Conservation (phyloP, 64 coral and sea anemone species). For the Platygyra sinensis region DNA sequence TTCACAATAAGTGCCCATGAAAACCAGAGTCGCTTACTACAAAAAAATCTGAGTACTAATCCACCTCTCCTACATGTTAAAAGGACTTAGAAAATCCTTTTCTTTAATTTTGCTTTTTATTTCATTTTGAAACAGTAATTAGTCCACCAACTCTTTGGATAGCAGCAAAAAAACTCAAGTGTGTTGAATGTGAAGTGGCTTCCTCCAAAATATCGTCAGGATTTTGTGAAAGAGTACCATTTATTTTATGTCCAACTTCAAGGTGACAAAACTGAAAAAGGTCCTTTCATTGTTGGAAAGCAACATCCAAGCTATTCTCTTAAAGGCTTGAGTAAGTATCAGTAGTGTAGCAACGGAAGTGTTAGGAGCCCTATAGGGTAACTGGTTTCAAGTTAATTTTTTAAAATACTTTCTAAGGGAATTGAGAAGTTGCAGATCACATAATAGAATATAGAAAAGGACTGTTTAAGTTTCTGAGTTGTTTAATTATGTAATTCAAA, state of each 20-base stretch:
- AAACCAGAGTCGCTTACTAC: background rate
- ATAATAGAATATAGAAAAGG: no score
- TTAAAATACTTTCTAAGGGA: background rate
- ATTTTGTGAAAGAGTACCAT: constrained; percentile 63
- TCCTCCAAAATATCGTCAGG: constrained; percentile 54
- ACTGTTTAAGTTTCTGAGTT: no score
- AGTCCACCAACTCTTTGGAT: constrained; percentile 59
- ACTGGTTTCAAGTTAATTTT: background rate
- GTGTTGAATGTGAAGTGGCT: constrained; percentile 42
- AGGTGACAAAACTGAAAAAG: background rate
- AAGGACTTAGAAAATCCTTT: background rate
- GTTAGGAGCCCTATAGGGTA: no score
- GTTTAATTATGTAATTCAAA: no score
- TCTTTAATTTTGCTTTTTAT: background rate
- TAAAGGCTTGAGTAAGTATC: constrained; percentile 64
- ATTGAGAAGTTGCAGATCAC: no score
- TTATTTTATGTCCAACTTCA: constrained; percentile 46
- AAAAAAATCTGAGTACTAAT: background rate
- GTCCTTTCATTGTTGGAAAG: constrained; percentile 48
- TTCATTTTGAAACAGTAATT: constrained; percentile 57
- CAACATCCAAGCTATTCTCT: constrained; percentile 18
- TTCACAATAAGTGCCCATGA: no score
- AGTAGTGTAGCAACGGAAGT: no score
- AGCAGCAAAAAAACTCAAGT: constrained; percentile 45
- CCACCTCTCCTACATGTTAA: no score